These are phyloP conservation scores for Athalia cordata DNA, from an alignment of 2,888 invertebrate species.

Conservation along the genomic window DNA sequence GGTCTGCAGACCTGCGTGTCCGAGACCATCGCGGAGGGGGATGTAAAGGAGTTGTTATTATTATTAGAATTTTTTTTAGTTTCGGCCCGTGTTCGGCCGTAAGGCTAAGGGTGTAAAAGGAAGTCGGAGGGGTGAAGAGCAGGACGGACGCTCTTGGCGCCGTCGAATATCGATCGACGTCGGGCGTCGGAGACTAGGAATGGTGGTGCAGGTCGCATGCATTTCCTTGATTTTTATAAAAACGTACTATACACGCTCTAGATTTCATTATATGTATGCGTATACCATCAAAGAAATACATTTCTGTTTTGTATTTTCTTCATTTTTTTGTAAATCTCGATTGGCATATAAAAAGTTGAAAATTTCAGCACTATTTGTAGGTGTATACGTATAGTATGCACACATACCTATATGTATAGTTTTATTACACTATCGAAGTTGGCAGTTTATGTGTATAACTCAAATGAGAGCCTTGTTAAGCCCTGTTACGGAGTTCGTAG, in stretches of 20 bases:
- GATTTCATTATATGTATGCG: too few species aligned
- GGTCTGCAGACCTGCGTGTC: too few species aligned
- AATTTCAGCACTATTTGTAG: too few species aligned
- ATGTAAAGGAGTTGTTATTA: too few species aligned
- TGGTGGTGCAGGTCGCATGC: neutral
- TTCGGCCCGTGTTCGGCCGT: neutral
- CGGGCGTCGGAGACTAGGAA: conserved; percentile 44
- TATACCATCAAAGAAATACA: too few species aligned
- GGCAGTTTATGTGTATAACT: neutral
- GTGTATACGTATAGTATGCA: neutral
- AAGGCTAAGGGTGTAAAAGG: conserved; percentile 36
- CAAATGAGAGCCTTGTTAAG: conserved; percentile 14
- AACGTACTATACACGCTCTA: too few species aligned
- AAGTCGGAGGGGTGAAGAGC: conserved; percentile 49
- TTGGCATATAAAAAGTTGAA: too few species aligned
- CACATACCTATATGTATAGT: neutral
- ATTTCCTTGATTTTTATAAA: too few species aligned
- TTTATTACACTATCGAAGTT: neutral
- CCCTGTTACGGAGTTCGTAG: conserved; percentile 21
- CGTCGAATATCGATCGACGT: conserved; percentile 59
- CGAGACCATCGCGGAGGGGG: too few species aligned
- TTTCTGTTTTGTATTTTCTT: too few species aligned
- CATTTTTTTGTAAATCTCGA: too few species aligned
- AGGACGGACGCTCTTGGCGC: conserved; percentile 51
- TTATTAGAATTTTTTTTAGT: too few species aligned